Conservation (phyloP, 2,888 invertebrate genomes). For the Nemurella pictetii region DNA sequence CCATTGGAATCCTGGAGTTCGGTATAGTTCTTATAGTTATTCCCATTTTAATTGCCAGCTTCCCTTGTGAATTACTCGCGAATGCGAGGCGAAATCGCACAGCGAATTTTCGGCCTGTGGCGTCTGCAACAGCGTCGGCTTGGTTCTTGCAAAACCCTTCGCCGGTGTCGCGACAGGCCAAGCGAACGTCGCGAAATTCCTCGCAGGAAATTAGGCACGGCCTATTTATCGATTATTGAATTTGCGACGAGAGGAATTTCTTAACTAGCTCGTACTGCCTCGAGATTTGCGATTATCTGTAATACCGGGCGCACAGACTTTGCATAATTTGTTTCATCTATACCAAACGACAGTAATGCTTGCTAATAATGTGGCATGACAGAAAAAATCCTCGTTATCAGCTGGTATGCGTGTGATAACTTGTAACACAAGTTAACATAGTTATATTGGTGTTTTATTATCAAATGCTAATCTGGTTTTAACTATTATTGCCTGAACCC, state of each 20-base stretch:
- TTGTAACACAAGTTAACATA: neutral
- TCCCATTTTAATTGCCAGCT: slow-evolving; percentile 2
- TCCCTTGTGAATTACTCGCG: neutral
- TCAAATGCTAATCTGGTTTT: no score
- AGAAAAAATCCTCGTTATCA: neutral
- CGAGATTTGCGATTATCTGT: neutral
- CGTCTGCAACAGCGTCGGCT: no score
- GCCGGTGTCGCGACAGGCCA: no score
- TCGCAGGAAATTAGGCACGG: neutral
- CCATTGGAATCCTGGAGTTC: neutral
- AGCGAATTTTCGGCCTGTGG: no score
- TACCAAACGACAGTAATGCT: neutral
- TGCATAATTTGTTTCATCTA: neutral
- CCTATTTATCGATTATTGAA: neutral
- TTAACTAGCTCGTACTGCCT: neutral
- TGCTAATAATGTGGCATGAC: neutral
- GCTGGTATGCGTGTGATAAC: neutral
- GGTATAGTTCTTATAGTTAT: neutral
- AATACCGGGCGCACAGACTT: neutral
- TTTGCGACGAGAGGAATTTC: neutral
- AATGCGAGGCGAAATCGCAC: neutral
- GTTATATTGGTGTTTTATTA: neutral
- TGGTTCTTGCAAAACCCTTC: no score
- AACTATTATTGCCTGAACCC: neutral
- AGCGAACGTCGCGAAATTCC: neutral